phyloP scores from a whole-genome alignment of 1,140 invertebrate species.

The Drosophila truncata region DNA sequence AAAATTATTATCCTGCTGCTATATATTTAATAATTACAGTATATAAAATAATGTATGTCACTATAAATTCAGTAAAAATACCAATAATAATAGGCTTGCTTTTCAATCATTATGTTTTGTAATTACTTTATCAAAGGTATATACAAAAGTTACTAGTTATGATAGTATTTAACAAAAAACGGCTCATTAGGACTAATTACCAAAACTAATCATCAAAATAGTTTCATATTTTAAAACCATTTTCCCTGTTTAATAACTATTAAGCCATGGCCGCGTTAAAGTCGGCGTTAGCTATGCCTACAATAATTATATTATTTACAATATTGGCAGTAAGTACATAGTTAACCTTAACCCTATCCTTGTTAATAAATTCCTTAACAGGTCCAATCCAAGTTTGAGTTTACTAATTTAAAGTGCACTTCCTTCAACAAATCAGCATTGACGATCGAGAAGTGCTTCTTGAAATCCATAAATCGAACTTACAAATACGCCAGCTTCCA shows the following conservation, averaged over 20 bases:
- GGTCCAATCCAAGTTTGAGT: not conserved
- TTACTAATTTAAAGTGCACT: not conserved
- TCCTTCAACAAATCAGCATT: not conserved
- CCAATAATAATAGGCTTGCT: not conserved
- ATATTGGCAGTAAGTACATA: not conserved
- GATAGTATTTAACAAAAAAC: not conserved
- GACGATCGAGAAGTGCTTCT: not conserved
- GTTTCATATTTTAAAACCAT: not conserved
- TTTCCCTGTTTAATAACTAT: not conserved
- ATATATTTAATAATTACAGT: not conserved
- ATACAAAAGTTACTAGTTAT: not conserved
- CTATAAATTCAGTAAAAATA: not conserved
- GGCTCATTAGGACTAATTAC: not conserved
- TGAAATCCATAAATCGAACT: not conserved
- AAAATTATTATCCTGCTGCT: not conserved
- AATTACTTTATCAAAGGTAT: not conserved
- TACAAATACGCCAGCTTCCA: conserved; percentile 2
- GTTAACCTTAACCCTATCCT: not conserved
- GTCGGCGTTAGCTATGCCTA: not conserved
- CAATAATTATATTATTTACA: not conserved
- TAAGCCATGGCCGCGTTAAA: not conserved
- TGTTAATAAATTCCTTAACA: not conserved
- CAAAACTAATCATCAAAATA: not conserved
- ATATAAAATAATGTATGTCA: not conserved
- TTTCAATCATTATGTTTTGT: not conserved